Evolutionary conservation across 1,140 invertebrate genomes (phyloP).

Genomic region (Muscidifurax raptorellus): DNA sequence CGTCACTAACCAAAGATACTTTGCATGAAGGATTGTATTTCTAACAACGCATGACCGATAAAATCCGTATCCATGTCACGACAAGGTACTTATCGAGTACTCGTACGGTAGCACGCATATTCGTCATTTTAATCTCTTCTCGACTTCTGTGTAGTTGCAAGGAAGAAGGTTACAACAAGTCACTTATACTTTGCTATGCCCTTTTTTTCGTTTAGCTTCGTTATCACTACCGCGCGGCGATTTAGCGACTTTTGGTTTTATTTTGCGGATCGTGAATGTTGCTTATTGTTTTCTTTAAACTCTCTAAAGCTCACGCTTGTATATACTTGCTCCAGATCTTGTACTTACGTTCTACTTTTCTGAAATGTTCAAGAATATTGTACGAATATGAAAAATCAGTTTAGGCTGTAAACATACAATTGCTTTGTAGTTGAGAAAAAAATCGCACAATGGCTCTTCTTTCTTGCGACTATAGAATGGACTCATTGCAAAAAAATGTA

Average conservation of each 20-base stretch:
- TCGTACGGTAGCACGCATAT: conserved; percentile 33
- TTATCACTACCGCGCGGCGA: background rate
- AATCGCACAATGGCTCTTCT: background rate
- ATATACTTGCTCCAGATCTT: background rate
- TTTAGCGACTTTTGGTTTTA: background rate
- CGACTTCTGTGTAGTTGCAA: background rate
- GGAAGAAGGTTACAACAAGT: background rate
- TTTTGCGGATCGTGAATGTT: background rate
- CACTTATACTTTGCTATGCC: background rate
- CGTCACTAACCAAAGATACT: conserved; percentile 8
- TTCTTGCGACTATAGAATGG: background rate
- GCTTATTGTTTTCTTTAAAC: background rate
- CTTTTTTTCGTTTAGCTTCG: background rate
- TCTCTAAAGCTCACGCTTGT: background rate
- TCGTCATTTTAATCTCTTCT: background rate
- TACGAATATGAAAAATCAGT: background rate
- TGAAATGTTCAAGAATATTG: background rate
- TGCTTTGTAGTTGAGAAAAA: background rate
- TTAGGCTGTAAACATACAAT: background rate
- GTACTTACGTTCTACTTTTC: background rate
- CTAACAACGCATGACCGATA: conserved; percentile 41
- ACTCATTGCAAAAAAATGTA: background rate
- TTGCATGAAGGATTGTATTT: conserved; percentile 39
- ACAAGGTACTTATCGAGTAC: conserved; percentile 27
- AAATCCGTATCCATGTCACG: conserved; percentile 43